phyloP scores from a whole-genome alignment of 2,113 vertebrate genomes.

The Aplodontia rufa region DNA sequence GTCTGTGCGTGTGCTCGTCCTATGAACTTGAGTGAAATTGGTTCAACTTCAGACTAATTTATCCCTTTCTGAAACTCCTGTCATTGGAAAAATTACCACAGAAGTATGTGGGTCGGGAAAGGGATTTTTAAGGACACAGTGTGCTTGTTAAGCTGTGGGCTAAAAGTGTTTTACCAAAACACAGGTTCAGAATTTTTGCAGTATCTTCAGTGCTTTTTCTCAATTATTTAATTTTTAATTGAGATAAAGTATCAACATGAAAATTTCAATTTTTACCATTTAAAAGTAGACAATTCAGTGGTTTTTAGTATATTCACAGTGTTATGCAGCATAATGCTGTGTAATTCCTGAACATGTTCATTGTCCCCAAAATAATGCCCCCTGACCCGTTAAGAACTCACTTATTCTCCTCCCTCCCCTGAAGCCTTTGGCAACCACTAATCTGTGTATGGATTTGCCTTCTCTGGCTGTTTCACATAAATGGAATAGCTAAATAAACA shows the following conservation, averaged over 20 bases:
- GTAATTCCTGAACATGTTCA: not conserved
- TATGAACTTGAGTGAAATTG: not conserved
- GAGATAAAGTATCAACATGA: not conserved
- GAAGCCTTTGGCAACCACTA: not conserved
- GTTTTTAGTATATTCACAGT: not conserved
- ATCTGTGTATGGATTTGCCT: not conserved
- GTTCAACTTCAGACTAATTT: not conserved
- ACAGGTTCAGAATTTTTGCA: conserved; percentile 12
- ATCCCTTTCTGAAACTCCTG: not conserved
- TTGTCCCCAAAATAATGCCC: not conserved
- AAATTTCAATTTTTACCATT: not conserved
- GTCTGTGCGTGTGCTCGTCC: not conserved
- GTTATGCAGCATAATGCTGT: not conserved
- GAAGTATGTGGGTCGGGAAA: not conserved
- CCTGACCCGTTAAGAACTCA: not conserved
- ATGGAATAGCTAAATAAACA: too few relatives aligned
- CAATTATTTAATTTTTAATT: not conserved
- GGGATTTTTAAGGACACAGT: not conserved
- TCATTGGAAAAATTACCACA: not conserved
- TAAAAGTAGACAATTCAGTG: not conserved
- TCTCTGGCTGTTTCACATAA: not conserved
- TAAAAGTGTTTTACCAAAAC: conserved; percentile 2
- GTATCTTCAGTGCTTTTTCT: not conserved
- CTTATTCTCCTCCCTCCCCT: not conserved
- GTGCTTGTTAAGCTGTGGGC: not conserved